These are phyloP conservation scores for Caenorhabditis inopinata DNA, from an alignment of 1,140 invertebrate genomes.

Conservation along the genomic window DNA sequence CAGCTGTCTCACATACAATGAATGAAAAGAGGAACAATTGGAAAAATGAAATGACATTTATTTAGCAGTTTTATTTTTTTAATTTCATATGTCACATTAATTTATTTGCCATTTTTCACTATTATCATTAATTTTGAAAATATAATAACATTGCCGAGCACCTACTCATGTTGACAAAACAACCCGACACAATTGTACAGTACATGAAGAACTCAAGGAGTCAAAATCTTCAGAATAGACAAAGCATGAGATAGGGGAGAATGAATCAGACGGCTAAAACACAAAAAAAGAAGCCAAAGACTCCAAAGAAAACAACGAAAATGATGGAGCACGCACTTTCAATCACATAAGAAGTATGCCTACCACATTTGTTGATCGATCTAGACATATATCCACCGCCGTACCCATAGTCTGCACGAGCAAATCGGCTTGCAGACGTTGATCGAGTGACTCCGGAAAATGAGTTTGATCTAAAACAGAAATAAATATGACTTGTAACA, in stretches of 20 bases:
- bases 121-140: too few relatives aligned
- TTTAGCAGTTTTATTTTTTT: not conserved
- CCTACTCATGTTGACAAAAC: slow-evolving; percentile 18
- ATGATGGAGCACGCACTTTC: slow-evolving; percentile 23
- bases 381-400: slow-evolving; percentile 57
- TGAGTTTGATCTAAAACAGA: slow-evolving; percentile 54
- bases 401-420: slow-evolving; percentile 54
- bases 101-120: not conserved
- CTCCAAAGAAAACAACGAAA: slow-evolving; percentile 10
- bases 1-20: not conserved
- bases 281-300: slow-evolving; percentile 26
- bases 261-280: slow-evolving; percentile 5
- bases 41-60: slow-evolving; percentile 6
- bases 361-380: slow-evolving; percentile 57
- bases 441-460: slow-evolving; percentile 42
- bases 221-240: not conserved
- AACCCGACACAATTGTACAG: slow-evolving; percentile 7
- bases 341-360: slow-evolving; percentile 27
- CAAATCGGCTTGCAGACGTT: slow-evolving; percentile 46
- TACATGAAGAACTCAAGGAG: not conserved
- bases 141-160: too few relatives aligned
- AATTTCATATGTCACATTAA: too few relatives aligned
- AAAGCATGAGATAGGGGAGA: not conserved
- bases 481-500: too few relatives aligned
- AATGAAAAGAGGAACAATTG: not conserved